Evolutionary conservation across 2,797 vertebrate species (phyloP).

Genomic region (Pseudochirops corinnae): DNA sequence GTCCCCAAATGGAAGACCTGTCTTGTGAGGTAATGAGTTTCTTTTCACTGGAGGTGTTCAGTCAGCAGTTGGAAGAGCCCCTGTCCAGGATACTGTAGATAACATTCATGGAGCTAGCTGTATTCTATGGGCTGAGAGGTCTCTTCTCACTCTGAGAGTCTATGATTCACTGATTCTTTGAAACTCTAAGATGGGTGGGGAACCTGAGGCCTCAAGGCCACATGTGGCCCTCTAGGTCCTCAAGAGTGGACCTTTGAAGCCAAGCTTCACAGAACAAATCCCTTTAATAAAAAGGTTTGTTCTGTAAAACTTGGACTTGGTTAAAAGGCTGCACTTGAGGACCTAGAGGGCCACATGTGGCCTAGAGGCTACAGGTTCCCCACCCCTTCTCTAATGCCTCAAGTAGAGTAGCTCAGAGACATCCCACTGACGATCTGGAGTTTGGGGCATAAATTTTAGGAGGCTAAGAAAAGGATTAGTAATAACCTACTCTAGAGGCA

Average conservation of each 20-base stretch:
- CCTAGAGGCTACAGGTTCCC: too few species aligned
- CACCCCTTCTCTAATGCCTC: not conserved
- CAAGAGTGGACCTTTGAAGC: too few species aligned
- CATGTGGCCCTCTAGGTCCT: too few species aligned
- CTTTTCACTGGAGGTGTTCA: not conserved
- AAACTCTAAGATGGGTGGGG: not conserved
- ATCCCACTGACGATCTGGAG: not conserved
- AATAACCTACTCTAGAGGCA: not conserved
- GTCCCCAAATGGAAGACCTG: not conserved
- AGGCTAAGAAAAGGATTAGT: not conserved
- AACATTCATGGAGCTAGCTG: not conserved
- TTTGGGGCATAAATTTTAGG: not conserved
- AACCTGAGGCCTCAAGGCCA: too few species aligned
- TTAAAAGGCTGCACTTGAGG: too few species aligned
- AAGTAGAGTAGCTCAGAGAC: not conserved
- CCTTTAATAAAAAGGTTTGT: too few species aligned
- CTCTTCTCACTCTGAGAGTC: not conserved
- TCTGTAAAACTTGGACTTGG: too few species aligned
- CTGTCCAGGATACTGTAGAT: not conserved
- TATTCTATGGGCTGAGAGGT: not conserved
- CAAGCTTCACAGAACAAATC: too few species aligned
- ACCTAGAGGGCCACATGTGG: too few species aligned
- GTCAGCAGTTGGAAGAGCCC: not conserved
- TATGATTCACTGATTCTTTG: not conserved
- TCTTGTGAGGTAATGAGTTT: not conserved